Base-by-base conservation (phyloP, 1,140 invertebrate species). In the Drosophila yakuba region DNA sequence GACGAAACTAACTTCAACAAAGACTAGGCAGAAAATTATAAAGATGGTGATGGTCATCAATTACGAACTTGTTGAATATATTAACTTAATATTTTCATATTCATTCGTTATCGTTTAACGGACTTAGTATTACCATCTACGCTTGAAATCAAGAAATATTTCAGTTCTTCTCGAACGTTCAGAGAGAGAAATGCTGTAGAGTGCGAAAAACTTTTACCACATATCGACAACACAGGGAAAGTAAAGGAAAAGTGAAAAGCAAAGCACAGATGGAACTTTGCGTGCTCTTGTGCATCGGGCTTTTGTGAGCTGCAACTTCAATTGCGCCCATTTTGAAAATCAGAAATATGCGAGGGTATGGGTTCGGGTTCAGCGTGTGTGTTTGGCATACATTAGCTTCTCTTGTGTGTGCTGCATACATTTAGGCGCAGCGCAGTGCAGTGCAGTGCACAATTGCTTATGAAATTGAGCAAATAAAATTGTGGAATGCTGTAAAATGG, bases 391-490 rank as follows among this genome's bases (percentile, higher is more conserved):
- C 74, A 86, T 86, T 86, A 86, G 83, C 83, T 63, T 80, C 68
- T 57, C 68, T 57, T 45, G 35, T 47, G 67, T 72, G 41, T 44
- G 64, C 14, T 78, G 83, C 71, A 82, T 88, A 76, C 78, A 79
- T 79, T 88, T 69, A 73, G 69, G 66, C 64, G 69, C 59, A 62
- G 62, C 41, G 72, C 71, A 64, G 25, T 74, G 72, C 69, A 38
- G 58, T 73, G 66, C 71, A 38, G 58, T 73, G 66, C 83, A 88
- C 83, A 88, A 88, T 88, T 83, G 83, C 83, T 83, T 88, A 88
- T 88, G 79, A 88, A 88, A 88, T 88, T 88, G 79, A 88, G 83
- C 79, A 88, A 88, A 86, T 82, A 77, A 86, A 86, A 86, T 86
- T 58, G 73, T 35, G 67, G 43, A 84, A 82, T 63, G 54, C 57